phyloP scores from a whole-genome alignment of 1,140 invertebrate species.

The Oncopeltus fasciatus region DNA sequence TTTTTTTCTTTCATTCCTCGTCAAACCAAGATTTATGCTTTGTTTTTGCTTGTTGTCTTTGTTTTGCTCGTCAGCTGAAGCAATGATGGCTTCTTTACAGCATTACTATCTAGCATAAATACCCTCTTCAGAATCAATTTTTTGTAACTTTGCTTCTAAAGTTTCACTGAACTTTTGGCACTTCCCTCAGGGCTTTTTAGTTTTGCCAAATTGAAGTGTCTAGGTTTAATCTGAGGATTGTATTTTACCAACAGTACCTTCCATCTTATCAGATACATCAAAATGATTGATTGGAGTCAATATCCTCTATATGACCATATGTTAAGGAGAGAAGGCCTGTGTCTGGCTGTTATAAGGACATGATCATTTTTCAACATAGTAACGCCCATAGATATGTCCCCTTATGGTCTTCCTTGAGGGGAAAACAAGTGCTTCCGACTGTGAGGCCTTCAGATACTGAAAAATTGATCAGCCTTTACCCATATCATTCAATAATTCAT shows the following conservation, averaged over 20 bases:
- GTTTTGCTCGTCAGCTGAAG: too few relatives aligned
- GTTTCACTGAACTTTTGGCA: too few relatives aligned
- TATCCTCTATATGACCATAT: not conserved
- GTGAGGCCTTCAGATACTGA: not conserved
- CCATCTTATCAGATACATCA: not conserved
- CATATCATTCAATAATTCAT: not conserved
- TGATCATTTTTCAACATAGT: not conserved
- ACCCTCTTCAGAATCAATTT: not conserved
- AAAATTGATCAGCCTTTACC: conserved; percentile 17
- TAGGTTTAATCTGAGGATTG: not conserved
- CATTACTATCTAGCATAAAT: not conserved
- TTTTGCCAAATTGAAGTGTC: not conserved
- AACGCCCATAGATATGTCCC: conserved; percentile 14
- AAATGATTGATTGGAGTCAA: not conserved
- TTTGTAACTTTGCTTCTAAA: too few relatives aligned
- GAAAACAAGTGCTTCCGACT: conserved; percentile 19
- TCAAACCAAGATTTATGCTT: too few relatives aligned
- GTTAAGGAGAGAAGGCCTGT: not conserved
- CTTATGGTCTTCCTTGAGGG: conserved; percentile 23
- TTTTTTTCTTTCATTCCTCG: too few relatives aligned
- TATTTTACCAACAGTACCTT: not conserved
- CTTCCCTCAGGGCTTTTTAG: not conserved
- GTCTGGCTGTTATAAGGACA: not conserved
- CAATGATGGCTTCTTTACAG: not conserved
- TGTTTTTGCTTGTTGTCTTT: too few relatives aligned